Evolutionary conservation across 2,888 invertebrate genomes (phyloP).

Genomic region (Yponomeuta evonymella): DNA sequence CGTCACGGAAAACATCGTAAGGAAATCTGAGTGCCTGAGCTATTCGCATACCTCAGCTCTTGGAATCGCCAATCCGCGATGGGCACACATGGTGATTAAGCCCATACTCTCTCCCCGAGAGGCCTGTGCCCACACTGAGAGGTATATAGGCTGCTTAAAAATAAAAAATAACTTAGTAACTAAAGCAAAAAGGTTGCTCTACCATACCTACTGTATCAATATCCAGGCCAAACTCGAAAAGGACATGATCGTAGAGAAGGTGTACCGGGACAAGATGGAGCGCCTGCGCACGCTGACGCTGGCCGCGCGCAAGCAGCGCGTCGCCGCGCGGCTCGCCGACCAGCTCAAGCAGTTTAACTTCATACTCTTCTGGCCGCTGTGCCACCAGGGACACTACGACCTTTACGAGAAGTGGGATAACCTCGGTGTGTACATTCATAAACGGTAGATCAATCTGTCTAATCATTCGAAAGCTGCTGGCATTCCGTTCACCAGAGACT

Average conservation of each 20-base stretch:
- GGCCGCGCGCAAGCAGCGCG: constrained; percentile 57
- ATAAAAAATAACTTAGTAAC: no score
- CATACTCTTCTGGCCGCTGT: constrained; percentile 46
- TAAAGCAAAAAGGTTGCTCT: no score
- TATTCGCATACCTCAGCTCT: no score
- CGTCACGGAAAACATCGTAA: no score
- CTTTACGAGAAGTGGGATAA: constrained; percentile 18
- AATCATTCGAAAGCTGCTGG: neutral
- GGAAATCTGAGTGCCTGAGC: no score
- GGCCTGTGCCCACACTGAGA: no score
- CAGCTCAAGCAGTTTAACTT: constrained; percentile 41
- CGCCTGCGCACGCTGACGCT: constrained; percentile 47
- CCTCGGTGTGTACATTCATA: constrained; percentile 2
- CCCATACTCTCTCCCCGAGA: no score
- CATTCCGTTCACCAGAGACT: no score
- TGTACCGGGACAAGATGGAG: constrained; percentile 38
- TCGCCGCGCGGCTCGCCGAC: constrained; percentile 43
- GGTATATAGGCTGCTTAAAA: no score
- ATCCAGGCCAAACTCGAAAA: constrained; percentile 43
- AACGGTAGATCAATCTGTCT: neutral
- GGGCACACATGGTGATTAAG: no score
- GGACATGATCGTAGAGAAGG: constrained; percentile 37
- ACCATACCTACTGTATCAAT: no score
- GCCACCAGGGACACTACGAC: constrained; percentile 18
- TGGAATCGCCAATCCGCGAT: no score